Percentiles rank a stretch among this genome's conserved stretches.
Evolutionary conservation across 2,113 vertebrate species (phyloP).

Genomic region (Poeciliopsis retropinna): DNA sequence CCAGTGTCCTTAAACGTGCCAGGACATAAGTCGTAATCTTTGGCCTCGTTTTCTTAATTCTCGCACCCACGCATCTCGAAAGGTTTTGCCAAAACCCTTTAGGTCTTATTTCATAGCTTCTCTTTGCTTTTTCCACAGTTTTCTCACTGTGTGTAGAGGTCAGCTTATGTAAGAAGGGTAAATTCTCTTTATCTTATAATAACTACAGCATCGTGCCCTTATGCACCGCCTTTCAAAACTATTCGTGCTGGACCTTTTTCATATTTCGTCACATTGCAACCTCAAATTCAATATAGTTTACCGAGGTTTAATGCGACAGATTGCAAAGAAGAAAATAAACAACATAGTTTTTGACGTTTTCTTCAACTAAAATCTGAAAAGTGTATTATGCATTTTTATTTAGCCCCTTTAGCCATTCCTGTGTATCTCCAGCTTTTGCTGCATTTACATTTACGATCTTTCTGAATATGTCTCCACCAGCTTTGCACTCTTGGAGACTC

Average conservation of each 20-base stretch:
- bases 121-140: slow-evolving; percentile 30
- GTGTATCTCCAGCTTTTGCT: neutral
- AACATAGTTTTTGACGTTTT: neutral
- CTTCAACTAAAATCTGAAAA: neutral
- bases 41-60: slow-evolving; percentile 52
- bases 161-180: slow-evolving; percentile 46
- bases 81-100: slow-evolving; percentile 6
- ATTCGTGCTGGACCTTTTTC: neutral
- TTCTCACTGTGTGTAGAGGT: slow-evolving; percentile 28
- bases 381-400: neutral
- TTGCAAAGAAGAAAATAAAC: neutral
- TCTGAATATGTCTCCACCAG: neutral
- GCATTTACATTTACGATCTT: neutral
- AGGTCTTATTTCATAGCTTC: slow-evolving; percentile 34
- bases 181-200: slow-evolving; percentile 10
- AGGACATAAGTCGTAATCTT: slow-evolving; percentile 64
- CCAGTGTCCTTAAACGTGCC: slow-evolving; percentile 63
- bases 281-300: neutral
- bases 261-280: too few species aligned
- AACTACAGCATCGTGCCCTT: neutral
- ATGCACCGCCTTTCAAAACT: neutral
- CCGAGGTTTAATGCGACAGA: neutral
- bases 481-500: neutral
- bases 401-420: neutral
- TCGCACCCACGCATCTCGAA: slow-evolving; percentile 46